These are phyloP conservation scores for Tribolium castaneum DNA, from an alignment of 1,140 invertebrate species.

Conservation along the genomic window DNA sequence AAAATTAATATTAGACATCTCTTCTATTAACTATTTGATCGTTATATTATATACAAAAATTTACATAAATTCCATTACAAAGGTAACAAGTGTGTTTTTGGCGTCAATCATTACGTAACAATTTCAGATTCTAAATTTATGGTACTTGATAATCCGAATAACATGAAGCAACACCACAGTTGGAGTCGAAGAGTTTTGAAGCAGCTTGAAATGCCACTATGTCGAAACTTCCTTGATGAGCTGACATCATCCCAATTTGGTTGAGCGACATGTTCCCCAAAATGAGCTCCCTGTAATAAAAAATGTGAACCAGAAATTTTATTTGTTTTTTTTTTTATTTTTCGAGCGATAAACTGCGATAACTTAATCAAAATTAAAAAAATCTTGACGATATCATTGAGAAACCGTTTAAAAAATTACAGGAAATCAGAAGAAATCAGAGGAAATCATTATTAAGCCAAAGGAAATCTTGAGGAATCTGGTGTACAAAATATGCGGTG, in stretches of 20 bases:
- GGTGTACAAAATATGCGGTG: no score
- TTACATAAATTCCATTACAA: slow-evolving; percentile 14
- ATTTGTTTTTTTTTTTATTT: slow-evolving; percentile 7
- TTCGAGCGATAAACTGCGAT: no score
- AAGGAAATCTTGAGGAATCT: no score
- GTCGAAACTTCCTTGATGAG: slow-evolving; percentile 58
- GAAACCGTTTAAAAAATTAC: no score
- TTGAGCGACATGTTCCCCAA: slow-evolving; percentile 56
- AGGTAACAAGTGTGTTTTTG: not conserved
- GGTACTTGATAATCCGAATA: slow-evolving; percentile 60
- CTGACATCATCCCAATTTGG: slow-evolving; percentile 53
- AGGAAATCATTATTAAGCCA: no score
- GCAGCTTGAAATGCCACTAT: slow-evolving; percentile 62
- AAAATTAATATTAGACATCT: not conserved
- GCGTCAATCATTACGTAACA: not conserved
- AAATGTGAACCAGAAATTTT: slow-evolving; percentile 13
- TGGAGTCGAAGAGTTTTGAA: slow-evolving; percentile 60
- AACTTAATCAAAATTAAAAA: no score
- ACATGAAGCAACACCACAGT: slow-evolving; percentile 57
- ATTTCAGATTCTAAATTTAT: slow-evolving; percentile 33
- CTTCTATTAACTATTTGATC: not conserved
- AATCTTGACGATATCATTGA: no score
- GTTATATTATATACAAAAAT: slow-evolving; percentile 33
- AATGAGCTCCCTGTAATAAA: slow-evolving; percentile 59
- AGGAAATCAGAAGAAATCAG: no score